These are phyloP conservation scores for Tyrophagus putrescentiae DNA, from an alignment of 1,140 invertebrate genomes.

Conservation along the genomic window DNA sequence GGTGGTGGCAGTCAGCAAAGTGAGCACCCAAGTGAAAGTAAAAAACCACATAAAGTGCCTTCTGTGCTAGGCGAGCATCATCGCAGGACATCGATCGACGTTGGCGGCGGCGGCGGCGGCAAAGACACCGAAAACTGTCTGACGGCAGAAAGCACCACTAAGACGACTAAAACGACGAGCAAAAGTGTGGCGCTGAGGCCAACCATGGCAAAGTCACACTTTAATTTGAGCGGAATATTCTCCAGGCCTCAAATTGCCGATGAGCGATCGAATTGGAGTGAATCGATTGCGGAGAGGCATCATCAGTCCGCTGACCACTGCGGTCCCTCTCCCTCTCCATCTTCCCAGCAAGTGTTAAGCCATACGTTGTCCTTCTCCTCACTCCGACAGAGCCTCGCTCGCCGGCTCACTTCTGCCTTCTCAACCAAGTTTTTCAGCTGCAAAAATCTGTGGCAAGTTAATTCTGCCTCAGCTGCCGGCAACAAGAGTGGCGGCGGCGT, in stretches of 20 bases:
- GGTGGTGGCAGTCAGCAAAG: background rate
- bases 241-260: constrained; percentile 7
- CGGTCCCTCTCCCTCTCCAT: no score
- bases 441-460: constrained; percentile 2
- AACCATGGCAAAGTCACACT: background rate
- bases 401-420: background rate
- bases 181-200: constrained; percentile 13
- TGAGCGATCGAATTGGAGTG: background rate
- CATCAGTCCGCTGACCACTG: no score
- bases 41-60: background rate
- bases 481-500: background rate
- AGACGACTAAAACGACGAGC: background rate
- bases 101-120: background rate
- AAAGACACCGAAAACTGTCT: no score
- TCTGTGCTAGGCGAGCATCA: background rate
- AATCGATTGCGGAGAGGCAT: background rate
- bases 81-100: constrained; percentile 1
- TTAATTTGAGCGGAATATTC: constrained; percentile 14
- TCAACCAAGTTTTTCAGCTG: background rate
- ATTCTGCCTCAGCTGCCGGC: background rate
- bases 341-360: background rate
- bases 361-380: background rate
- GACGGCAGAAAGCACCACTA: no score
- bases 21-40: background rate
- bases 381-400: background rate